phyloP scores from a whole-genome alignment of 23 tunicate species.

The Phallusia fumigata region DNA sequence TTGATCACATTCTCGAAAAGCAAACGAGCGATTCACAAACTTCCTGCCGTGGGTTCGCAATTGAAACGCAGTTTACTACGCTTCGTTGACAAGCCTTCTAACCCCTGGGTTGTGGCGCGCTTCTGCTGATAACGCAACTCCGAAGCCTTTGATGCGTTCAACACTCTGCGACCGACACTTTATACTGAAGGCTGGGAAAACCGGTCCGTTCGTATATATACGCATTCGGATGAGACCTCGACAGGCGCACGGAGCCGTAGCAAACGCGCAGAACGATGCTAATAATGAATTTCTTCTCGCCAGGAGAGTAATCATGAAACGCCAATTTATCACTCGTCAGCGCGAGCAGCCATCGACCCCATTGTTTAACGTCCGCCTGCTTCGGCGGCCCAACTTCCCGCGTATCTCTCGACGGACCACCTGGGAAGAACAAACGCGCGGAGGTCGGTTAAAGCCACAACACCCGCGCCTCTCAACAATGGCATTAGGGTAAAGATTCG shows the following conservation, averaged over 20 bases:
- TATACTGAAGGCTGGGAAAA: background rate
- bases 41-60: background rate
- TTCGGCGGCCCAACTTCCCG: background rate
- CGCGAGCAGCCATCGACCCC: background rate
- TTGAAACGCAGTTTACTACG: conserved; percentile 4
- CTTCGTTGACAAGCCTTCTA: background rate
- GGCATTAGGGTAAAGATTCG: too few relatives aligned
- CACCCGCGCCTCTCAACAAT: too few relatives aligned
- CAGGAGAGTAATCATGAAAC: background rate
- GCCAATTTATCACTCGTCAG: background rate
- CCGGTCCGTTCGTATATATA: background rate
- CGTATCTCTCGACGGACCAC: background rate
- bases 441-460: too few relatives aligned
- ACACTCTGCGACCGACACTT: background rate
- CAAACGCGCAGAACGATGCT: background rate
- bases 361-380: too few relatives aligned
- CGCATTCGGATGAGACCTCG: background rate
- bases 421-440: background rate
- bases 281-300: conserved; percentile 2
- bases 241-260: background rate
- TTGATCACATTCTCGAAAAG: background rate
- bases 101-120: background rate
- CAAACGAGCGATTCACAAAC: conserved; percentile 2
- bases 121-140: background rate
- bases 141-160: background rate